These are phyloP conservation scores for Pseudococcus viburni DNA, from an alignment of 2,888 invertebrate species.

Conservation along the genomic window DNA sequence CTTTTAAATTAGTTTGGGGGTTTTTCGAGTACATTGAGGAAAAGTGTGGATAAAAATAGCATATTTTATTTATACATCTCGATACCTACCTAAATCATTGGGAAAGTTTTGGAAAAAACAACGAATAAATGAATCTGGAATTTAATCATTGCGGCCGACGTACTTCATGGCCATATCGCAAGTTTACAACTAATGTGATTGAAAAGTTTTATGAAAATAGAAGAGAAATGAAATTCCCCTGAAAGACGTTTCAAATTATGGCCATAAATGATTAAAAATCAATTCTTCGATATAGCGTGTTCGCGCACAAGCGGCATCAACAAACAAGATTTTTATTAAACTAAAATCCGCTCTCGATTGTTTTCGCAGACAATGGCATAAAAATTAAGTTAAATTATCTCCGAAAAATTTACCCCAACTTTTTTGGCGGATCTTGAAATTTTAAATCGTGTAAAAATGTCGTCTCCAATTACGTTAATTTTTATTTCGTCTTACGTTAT, in stretches of 20 bases:
- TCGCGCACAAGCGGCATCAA: background rate
- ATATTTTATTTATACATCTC: slow-evolving; percentile 27
- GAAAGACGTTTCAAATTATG: slow-evolving; percentile 45
- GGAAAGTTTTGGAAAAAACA: slow-evolving; percentile 35
- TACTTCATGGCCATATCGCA: slow-evolving; percentile 43
- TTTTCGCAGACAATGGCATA: background rate
- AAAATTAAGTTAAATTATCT: slow-evolving; percentile 3
- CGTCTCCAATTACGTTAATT: background rate
- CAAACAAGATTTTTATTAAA: slow-evolving; percentile 28
- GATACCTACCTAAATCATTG: background rate
- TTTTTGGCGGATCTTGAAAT: background rate
- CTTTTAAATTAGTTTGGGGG: background rate
- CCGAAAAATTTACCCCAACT: background rate
- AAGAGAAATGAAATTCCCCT: slow-evolving; percentile 45
- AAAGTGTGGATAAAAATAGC: background rate
- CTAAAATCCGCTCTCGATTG: slow-evolving; percentile 8
- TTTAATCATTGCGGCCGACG: slow-evolving; percentile 34
- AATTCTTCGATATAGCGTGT: slow-evolving; percentile 44
- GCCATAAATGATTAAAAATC: slow-evolving; percentile 47
- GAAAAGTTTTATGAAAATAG: slow-evolving; percentile 47
- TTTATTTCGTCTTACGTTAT: background rate
- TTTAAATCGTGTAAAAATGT: slow-evolving; percentile 1
- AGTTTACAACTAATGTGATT: slow-evolving; percentile 47
- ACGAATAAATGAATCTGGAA: slow-evolving; percentile 42
- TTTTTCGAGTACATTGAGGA: background rate